phyloP scores from a whole-genome alignment of 2,888 invertebrate species.

The Scrobipalpa atriplicella region DNA sequence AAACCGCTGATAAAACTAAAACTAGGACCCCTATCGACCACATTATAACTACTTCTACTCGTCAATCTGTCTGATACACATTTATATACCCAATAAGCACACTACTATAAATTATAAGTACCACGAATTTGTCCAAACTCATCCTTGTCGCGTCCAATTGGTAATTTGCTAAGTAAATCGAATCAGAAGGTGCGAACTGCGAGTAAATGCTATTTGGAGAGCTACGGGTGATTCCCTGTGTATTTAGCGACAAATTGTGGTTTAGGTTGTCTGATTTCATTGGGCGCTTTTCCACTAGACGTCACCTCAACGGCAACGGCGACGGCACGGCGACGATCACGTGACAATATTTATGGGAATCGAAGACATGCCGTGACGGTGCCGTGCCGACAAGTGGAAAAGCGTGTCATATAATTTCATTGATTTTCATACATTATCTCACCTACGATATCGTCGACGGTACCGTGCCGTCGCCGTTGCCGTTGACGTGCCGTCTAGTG shows the following conservation, averaged over 20 bases:
- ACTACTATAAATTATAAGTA: constrained; percentile 44
- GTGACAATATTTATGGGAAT: too few relatives aligned
- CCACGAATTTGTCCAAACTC: constrained; percentile 41
- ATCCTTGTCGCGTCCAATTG: constrained; percentile 40
- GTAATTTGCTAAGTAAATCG: constrained; percentile 50
- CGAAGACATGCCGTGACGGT: too few relatives aligned
- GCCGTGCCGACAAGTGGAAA: too few relatives aligned
- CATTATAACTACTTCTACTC: constrained; percentile 54
- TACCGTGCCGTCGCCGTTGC: too few relatives aligned
- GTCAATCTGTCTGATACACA: constrained; percentile 46
- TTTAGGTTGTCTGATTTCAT: too few relatives aligned
- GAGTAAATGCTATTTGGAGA: neutral
- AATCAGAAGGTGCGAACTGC: constrained; percentile 32
- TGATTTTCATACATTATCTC: too few relatives aligned
- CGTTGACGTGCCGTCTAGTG: too few relatives aligned
- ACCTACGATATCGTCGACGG: too few relatives aligned
- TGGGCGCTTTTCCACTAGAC: too few relatives aligned
- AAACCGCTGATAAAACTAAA: constrained; percentile 41
- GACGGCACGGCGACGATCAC: too few relatives aligned
- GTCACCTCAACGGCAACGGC: too few relatives aligned
- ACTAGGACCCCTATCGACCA: constrained; percentile 53
- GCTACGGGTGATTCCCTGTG: constrained; percentile 38
- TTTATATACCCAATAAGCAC: constrained; percentile 59
- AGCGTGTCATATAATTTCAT: too few relatives aligned
- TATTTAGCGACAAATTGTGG: constrained; percentile 31